These are phyloP conservation scores for Polypedilum vanderplanki DNA, from an alignment of 1,140 invertebrate genomes.

Conservation along the genomic window DNA sequence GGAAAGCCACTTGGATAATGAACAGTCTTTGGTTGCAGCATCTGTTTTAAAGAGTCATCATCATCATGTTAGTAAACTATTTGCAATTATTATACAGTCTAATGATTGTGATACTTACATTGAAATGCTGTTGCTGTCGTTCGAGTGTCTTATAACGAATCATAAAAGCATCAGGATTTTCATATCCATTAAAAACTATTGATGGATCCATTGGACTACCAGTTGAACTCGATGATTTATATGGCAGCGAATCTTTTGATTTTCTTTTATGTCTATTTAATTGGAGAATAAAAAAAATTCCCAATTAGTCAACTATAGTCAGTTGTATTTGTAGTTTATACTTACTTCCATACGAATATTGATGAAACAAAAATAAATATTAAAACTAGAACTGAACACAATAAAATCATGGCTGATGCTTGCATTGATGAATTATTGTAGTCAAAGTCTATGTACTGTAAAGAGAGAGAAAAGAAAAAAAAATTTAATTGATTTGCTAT, in stretches of 20 bases:
- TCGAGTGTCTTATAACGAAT: conserved; percentile 7
- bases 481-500: background rate
- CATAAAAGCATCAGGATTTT: conserved; percentile 19
- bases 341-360: conserved; percentile 75
- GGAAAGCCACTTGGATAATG: conserved; percentile 51
- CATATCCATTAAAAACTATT: conserved; percentile 21
- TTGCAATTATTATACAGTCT: background rate
- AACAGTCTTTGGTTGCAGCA: conserved; percentile 58
- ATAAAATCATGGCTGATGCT: conserved; percentile 67
- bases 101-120: background rate
- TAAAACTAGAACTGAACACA: conserved; percentile 62
- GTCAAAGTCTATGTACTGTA: conserved; percentile 72
- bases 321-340: too few species aligned
- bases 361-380: conserved; percentile 65
- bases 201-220: conserved; percentile 5
- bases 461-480: conserved; percentile 42
- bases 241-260: background rate
- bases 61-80: background rate
- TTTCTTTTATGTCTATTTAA: conserved; percentile 25
- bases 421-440: conserved; percentile 67
- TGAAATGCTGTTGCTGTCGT: conserved; percentile 10
- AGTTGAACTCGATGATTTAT: conserved; percentile 8
- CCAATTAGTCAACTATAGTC: too few species aligned
- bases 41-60: conserved; percentile 43
- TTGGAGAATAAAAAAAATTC: background rate